Percentiles rank a stretch among this genome's conserved stretches.
Evolutionary conservation across 2,797 vertebrate species (phyloP).

Genomic region (Rhincodon typus): DNA sequence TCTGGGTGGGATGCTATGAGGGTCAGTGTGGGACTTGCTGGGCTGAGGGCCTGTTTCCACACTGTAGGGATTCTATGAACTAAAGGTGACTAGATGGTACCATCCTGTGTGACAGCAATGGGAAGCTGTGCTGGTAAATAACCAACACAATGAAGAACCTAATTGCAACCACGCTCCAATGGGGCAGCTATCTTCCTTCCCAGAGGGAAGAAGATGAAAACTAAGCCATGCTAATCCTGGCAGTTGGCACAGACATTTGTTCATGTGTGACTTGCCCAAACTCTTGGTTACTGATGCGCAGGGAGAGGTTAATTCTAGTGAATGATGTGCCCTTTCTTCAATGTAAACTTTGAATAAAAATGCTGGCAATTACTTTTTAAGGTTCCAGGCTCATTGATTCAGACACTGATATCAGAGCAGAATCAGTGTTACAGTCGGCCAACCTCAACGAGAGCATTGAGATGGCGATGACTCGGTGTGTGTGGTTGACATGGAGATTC

Average conservation of each 20-base stretch:
- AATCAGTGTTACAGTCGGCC: too few relatives aligned
- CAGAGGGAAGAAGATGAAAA: too few relatives aligned
- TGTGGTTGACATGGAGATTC: not conserved
- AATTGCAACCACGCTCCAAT: not conserved
- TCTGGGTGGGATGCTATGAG: too few relatives aligned
- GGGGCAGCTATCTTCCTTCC: not conserved
- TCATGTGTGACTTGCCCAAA: not conserved
- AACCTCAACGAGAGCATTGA: not conserved
- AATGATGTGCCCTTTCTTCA: not conserved
- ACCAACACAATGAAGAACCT: not conserved
- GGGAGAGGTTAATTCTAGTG: not conserved
- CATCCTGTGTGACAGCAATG: not conserved
- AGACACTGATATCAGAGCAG: too few relatives aligned
- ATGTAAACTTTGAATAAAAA: not conserved
- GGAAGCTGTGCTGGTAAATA: not conserved
- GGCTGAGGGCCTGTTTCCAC: too few relatives aligned
- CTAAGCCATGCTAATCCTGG: not conserved
- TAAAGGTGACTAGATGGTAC: not conserved
- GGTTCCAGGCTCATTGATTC: too few relatives aligned
- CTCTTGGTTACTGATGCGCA: not conserved
- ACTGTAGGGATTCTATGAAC: not conserved
- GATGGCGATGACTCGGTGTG: not conserved
- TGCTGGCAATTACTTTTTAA: not conserved
- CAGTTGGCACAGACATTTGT: not conserved
- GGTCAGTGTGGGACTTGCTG: too few relatives aligned